phyloP scores from a whole-genome alignment of 1,140 invertebrate species.

The Uloborus diversus region DNA sequence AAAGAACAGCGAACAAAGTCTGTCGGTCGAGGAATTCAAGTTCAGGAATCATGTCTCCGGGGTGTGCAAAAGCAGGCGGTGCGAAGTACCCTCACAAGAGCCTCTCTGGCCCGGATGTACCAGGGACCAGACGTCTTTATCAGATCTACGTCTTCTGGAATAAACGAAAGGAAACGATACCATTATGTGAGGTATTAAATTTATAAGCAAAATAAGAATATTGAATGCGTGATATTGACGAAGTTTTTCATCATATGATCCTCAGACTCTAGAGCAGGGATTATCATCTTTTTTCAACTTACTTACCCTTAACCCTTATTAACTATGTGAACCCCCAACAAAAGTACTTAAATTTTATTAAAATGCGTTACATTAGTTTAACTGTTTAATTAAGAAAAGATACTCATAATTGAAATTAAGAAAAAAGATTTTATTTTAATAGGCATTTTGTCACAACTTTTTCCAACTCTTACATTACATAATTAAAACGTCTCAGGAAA shows the following conservation, averaged over 20 bases:
- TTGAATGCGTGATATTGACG: neutral
- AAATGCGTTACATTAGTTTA: too few relatives aligned
- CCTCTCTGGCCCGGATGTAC: slow-evolving; percentile 35
- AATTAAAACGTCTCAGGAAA: too few relatives aligned
- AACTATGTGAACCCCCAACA: too few relatives aligned
- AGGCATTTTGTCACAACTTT: too few relatives aligned
- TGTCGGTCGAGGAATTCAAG: neutral
- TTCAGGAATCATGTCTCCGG: slow-evolving; percentile 41
- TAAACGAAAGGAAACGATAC: neutral
- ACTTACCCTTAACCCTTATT: too few relatives aligned
- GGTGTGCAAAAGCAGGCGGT: slow-evolving; percentile 45
- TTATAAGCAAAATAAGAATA: neutral
- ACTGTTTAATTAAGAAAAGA: too few relatives aligned
- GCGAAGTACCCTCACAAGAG: slow-evolving; percentile 24
- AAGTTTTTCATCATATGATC: neutral
- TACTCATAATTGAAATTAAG: too few relatives aligned
- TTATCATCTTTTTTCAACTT: neutral
- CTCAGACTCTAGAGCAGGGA: neutral
- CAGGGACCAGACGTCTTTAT: slow-evolving; percentile 41
- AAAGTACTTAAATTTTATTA: too few relatives aligned
- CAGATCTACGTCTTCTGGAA: slow-evolving; percentile 42
- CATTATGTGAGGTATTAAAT: too few relatives aligned
- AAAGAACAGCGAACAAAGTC: too few relatives aligned
- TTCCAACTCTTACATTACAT: too few relatives aligned
- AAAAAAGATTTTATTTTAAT: too few relatives aligned